phyloP scores from a whole-genome alignment of 1,140 invertebrate genomes.

The Drosophila tani region DNA sequence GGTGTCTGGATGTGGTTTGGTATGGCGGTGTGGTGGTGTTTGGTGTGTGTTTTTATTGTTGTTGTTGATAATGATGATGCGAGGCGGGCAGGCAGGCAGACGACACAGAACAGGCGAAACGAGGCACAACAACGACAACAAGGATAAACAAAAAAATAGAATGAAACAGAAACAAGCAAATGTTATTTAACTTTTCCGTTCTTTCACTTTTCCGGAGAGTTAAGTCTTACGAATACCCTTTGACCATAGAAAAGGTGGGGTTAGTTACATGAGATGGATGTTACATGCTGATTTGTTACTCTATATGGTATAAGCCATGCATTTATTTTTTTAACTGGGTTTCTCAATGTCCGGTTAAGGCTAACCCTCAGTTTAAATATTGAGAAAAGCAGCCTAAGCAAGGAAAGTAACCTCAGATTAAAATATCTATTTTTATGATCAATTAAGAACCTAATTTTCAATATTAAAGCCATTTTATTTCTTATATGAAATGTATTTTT shows the following conservation, averaged over 20 bases:
- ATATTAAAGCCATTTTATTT: background rate
- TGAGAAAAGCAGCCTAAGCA: background rate
- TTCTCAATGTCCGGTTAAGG: background rate
- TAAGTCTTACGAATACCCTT: slow-evolving; percentile 46
- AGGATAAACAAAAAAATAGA: slow-evolving; percentile 41
- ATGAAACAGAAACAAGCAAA: slow-evolving; percentile 75
- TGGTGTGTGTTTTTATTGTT: slow-evolving; percentile 26
- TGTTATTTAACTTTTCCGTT: slow-evolving; percentile 63
- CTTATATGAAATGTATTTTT: background rate
- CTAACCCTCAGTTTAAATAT: background rate
- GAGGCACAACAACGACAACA: slow-evolving; percentile 66
- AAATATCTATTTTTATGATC: no score
- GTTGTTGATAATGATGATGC: slow-evolving; percentile 48
- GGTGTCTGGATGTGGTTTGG: slow-evolving; percentile 64
- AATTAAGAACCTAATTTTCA: no score
- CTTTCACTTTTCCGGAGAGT: slow-evolving; percentile 10
- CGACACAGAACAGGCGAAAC: slow-evolving; percentile 64
- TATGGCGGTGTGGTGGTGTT: slow-evolving; percentile 23
- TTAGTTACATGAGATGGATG: slow-evolving; percentile 24
- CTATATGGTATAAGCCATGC: background rate
- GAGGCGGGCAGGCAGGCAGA: slow-evolving; percentile 55
- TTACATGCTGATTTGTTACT: slow-evolving; percentile 1
- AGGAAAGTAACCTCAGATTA: background rate
- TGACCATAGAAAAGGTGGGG: slow-evolving; percentile 4
- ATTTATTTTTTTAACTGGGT: background rate